A percentile compares a stretch with the other conserved stretches of the same genome.
phyloP scores from a whole-genome alignment of 2,888 invertebrate genomes.

The Harpalus rubripes region DNA sequence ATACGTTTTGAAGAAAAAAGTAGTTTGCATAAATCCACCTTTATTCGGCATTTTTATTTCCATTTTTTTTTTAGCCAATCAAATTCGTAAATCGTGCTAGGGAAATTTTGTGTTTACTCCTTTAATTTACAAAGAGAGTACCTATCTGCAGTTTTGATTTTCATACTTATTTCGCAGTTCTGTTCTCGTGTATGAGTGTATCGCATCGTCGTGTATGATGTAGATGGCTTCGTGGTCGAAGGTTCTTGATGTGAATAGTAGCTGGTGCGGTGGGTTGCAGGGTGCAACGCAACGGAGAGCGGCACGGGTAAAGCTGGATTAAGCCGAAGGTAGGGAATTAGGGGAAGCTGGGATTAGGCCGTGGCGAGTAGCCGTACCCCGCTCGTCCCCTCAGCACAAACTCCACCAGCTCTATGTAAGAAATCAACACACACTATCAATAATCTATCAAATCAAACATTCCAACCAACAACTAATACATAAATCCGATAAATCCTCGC shows the following conservation, averaged over 20 bases:
- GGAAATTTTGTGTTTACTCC: no score
- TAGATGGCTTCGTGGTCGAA: conserved; percentile 52
- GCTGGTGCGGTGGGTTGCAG: conserved; percentile 69
- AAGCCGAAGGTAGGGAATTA: conserved; percentile 78
- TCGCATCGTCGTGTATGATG: neutral
- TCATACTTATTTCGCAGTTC: no score
- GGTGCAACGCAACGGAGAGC: conserved; percentile 74
- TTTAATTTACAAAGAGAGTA: no score
- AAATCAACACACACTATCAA: conserved; percentile 17
- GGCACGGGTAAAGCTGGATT: conserved; percentile 76
- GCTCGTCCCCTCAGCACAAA: neutral
- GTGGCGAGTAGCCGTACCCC: conserved; percentile 63
- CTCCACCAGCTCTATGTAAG: conserved; percentile 11
- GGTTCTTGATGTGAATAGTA: conserved; percentile 73
- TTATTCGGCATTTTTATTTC: no score
- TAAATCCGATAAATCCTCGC: no score
- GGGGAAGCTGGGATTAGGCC: conserved; percentile 77
- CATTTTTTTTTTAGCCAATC: no score
- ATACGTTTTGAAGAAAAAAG: no score
- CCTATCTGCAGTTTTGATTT: no score
- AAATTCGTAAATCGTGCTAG: no score
- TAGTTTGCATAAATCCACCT: no score
- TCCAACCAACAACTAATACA: neutral
- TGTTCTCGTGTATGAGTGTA: neutral
- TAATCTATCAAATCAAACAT: neutral